Evolutionary conservation across 1,140 invertebrate species (phyloP).

Genomic region (Mamestra configurata): DNA sequence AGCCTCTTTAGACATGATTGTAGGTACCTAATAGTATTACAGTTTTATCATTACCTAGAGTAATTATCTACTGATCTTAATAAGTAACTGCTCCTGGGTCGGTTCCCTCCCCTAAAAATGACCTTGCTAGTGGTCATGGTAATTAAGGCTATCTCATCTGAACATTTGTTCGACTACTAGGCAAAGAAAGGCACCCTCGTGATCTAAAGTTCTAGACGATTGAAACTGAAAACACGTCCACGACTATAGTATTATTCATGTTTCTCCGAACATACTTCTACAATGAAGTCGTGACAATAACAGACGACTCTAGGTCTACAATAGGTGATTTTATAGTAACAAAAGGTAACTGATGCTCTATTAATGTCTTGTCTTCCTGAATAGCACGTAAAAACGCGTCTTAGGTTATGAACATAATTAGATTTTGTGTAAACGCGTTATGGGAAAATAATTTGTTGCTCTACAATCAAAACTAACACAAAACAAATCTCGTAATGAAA

Average conservation of each 20-base stretch:
- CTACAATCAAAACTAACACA: not conserved
- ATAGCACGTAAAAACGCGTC: not conserved
- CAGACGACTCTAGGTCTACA: not conserved
- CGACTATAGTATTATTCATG: not conserved
- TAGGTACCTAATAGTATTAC: no score
- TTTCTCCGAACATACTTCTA: not conserved
- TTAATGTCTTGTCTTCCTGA: not conserved
- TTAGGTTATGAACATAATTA: slow-evolving; percentile 24
- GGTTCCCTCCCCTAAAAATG: no score
- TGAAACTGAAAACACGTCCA: not conserved
- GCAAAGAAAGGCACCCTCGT: not conserved
- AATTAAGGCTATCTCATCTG: no score
- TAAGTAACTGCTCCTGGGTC: no score
- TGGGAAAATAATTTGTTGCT: not conserved
- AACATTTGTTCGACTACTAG: no score
- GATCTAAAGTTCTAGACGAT: not conserved
- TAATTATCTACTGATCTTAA: no score
- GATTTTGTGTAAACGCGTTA: not conserved
- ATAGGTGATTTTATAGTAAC: not conserved
- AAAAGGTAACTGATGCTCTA: not conserved
- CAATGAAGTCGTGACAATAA: not conserved
- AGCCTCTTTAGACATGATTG: no score
- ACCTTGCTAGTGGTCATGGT: no score
- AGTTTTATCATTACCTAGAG: no score
- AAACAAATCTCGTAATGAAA: not conserved